Evolutionary conservation across 2,888 invertebrate species (phyloP).

Genomic region (Trileptium ribeirensis): DNA sequence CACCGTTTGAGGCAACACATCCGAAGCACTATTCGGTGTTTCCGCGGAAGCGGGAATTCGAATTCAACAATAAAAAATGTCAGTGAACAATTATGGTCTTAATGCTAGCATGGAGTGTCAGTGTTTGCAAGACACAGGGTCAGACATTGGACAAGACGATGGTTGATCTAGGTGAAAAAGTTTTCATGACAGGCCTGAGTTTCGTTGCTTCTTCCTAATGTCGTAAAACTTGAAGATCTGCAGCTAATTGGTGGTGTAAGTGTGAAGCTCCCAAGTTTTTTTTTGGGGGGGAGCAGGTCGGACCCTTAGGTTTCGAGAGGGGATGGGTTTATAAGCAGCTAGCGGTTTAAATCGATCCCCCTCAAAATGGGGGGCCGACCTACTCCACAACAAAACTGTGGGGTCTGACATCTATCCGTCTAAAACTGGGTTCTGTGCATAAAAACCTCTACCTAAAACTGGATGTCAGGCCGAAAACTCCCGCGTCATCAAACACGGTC

Average conservation of each 20-base stretch:
- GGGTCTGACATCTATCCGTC: too few relatives aligned
- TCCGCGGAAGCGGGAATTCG: neutral
- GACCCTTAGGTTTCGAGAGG: too few relatives aligned
- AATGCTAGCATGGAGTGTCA: neutral
- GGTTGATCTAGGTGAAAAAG: neutral
- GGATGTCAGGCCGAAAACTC: too few relatives aligned
- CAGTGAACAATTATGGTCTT: neutral
- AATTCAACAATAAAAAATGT: neutral
- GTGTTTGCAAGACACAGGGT: neutral
- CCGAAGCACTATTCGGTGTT: neutral
- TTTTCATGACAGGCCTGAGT: neutral
- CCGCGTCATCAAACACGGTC: too few relatives aligned
- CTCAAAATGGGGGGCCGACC: too few relatives aligned
- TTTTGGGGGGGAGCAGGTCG: too few relatives aligned
- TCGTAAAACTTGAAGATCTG: neutral
- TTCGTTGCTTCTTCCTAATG: neutral
- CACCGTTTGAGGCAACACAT: neutral
- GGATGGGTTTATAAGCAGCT: too few relatives aligned
- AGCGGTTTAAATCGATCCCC: too few relatives aligned
- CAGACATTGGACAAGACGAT: neutral
- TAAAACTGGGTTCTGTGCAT: too few relatives aligned
- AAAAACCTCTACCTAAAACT: too few relatives aligned
- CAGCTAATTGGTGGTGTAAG: neutral
- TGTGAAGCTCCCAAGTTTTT: too few relatives aligned
- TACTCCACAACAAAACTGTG: too few relatives aligned